phyloP scores from a whole-genome alignment of 53 echinoderm and acorn worm species.

The Zoroaster sp. region DNA sequence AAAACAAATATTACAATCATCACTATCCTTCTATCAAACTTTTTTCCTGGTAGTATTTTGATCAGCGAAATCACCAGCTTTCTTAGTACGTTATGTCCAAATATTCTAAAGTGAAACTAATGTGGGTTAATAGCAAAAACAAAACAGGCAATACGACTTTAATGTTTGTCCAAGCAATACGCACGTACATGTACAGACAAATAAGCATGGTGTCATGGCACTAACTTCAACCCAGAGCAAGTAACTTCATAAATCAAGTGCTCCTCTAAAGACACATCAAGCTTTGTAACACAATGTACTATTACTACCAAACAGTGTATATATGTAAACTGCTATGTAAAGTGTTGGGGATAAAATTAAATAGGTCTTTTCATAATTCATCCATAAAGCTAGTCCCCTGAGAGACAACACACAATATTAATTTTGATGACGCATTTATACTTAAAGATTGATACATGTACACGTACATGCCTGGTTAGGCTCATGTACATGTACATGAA shows the following conservation, averaged over 20 bases:
- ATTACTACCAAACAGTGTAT: not conserved
- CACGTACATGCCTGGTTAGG: not conserved
- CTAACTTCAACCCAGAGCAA: not conserved
- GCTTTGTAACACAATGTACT: not conserved
- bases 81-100: too few relatives aligned
- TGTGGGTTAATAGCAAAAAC: too few relatives aligned
- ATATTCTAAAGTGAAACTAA: too few relatives aligned
- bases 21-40: too few relatives aligned
- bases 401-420: constrained; percentile 2
- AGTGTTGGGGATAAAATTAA: not conserved
- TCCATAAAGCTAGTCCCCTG: not conserved
- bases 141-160: not conserved
- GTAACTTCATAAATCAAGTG: not conserved
- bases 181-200: not conserved
- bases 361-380: not conserved
- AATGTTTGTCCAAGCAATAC: not conserved
- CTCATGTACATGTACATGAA: not conserved
- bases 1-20: too few relatives aligned
- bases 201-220: not conserved
- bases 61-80: too few relatives aligned
- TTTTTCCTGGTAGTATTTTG: too few relatives aligned
- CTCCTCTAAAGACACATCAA: not conserved
- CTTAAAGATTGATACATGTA: not conserved
- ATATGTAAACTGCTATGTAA: not conserved
- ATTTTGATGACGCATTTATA: constrained; percentile 18